Base-by-base conservation (phyloP, 2,888 invertebrate species). In the Alsophila aescularia region DNA sequence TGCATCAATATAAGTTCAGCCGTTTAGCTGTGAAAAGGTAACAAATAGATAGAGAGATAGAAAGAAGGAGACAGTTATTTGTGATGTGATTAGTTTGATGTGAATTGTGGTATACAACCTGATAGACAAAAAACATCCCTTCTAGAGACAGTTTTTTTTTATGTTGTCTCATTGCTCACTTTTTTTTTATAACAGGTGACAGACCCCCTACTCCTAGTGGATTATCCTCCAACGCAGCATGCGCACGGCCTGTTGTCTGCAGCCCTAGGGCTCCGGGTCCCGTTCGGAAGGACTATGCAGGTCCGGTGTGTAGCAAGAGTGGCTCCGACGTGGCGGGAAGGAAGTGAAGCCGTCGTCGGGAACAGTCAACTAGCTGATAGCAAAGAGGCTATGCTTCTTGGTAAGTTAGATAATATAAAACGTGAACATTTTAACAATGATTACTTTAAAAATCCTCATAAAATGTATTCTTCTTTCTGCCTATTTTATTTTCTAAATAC, bases 311-410 rank as follows among this genome's bases (percentile, higher is more conserved):
- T 86, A 0, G 90, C 91, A 0, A 70, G 89, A 1, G 91, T 91
- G 0, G 88, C 90, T 0, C 90, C 90, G 0, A 84, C 89, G 0
- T 90, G 90, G 90, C 68, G 89, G 40, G 90, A 91, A 70, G 90
- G 90, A 58, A 90, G 91, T 61, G 90, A 91, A 44, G 90, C 90
- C 1, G 90, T 91, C 0, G 85, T 90, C 0, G 90, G 89, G 4
- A 89, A 87, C 68, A 86, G 81, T 55, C 87, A 87, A 57, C 74
- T 91, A 0, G 88, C 89, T 41, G 91, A 90, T 54, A 90, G 90
- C 68, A 91, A 90, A 60, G 90, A 91, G 60, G 91, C 91, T 48
- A 90, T 91, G 90, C 63, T 91, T 52, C 76, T 90, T 64, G 90
- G 90, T 90, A 60, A 79, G 75, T 57, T 7, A 13, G 6, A 13